Evolutionary conservation across 2,888 invertebrate genomes (phyloP), one percentile per base, ranked within the genome.

Genomic region (Eupithecia abbreviata): DNA sequence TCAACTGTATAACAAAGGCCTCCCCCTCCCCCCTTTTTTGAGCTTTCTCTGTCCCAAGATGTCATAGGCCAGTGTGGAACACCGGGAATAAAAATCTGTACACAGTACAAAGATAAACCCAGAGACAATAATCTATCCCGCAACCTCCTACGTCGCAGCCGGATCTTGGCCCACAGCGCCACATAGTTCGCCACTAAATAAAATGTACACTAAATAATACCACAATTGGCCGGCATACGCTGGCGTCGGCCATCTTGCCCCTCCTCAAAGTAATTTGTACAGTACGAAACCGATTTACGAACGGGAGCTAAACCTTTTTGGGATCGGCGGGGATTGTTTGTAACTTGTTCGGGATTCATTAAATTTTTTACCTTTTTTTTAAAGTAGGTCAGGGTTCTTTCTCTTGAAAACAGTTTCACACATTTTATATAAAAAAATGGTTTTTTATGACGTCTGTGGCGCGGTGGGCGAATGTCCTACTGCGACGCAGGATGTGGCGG

Each of bases 251-350:
- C 66, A 66, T 42, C 42, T 41, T 13, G 66, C 7, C 42, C 41
- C 13, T 66, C 42, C 66, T 12, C 66, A 42, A 79, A 77, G 77
- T 77, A 76, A 82, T 80, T 78, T 80, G 73, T 62, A 67, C 6
- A 66, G 42, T 72, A 71, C 42, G 5, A 69, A 72, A 74, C 45
- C 42, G 65, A 67, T 73, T 69, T 69, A 66, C 66, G 66, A 66
- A 66, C 42, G 10, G 55, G 4, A 42, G 66, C 42, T 66, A 15
- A 66, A 67, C 66, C 18, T 62, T 41, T 66, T 66, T 65, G 65
- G 42, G 42, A 15, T 42, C 30, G 30, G 62, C 62, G 62, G 18
- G 62, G 62, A 62, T 62, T 62, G 62, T 62, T 62, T 30, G 58
- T 12, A 62, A 30, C 62, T 30, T 62, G n/a, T 62, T 62, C 4